phyloP scores from a whole-genome alignment of 2,113 vertebrate genomes.

The Delphinus delphis region DNA sequence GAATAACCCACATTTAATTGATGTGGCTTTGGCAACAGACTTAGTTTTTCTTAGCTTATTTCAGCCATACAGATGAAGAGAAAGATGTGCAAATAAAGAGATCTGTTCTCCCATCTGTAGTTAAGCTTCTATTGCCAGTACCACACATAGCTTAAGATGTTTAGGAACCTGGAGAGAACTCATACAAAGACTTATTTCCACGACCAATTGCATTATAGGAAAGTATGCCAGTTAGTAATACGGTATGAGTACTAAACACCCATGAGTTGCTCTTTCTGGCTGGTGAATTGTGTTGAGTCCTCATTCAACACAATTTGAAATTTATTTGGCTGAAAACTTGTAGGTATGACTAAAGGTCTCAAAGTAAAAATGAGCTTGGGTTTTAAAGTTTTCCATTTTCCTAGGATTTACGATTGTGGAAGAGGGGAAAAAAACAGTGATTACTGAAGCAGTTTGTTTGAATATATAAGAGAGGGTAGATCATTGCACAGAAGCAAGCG shows the following conservation, averaged over 20 bases:
- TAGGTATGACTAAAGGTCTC: conserved; percentile 36
- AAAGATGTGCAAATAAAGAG: conserved; percentile 87
- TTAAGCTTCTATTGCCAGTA: conserved; percentile 81
- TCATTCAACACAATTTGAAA: not conserved
- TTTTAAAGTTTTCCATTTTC: conserved; percentile 30
- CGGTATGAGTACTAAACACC: conserved; percentile 3
- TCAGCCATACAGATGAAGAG: conserved; percentile 82
- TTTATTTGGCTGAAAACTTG: not conserved
- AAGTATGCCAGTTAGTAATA: conserved; percentile 52
- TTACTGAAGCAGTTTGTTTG: not conserved
- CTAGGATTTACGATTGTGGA: not conserved
- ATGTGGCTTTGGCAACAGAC: conserved; percentile 77
- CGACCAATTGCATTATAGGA: conserved; percentile 43
- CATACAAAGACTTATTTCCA: conserved; percentile 64
- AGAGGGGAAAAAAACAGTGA: not conserved
- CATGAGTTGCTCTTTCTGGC: not conserved
- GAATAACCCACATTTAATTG: conserved; percentile 77
- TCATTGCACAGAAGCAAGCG: not conserved
- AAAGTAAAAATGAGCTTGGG: conserved; percentile 8
- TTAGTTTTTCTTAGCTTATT: conserved; percentile 71
- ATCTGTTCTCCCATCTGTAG: conserved; percentile 87
- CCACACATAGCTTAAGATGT: conserved; percentile 80
- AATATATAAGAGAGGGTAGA: not conserved
- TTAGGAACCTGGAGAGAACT: conserved; percentile 75
- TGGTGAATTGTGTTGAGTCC: not conserved